Base-by-base conservation (phyloP, 2,797 vertebrate genomes). In the Xenops minutus region DNA sequence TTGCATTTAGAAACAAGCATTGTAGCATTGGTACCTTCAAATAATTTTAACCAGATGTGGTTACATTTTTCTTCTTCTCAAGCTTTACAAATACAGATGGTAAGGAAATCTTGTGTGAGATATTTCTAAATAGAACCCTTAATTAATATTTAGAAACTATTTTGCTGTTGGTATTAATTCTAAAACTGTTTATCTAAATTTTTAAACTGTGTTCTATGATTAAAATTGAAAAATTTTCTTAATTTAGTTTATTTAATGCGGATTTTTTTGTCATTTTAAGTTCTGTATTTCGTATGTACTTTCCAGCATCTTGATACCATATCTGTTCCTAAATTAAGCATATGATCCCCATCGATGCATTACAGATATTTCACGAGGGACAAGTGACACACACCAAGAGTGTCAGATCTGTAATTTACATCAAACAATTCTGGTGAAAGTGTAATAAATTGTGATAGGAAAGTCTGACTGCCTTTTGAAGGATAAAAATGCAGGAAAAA, bases 1-100 rank as follows among this genome's bases (percentile, higher is more conserved):
- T 36, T 93, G 92, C 95, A 78, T 94, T 97, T 95, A 79, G 21
- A 97, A 98, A 97, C 80, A 93, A 98, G 98, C 96, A 88, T 78
- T 62, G 67, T 89, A 95, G 52, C 81, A 49, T 78, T 94, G 78
- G 48, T 87, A 92, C 39, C 83, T 95, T 95, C 75, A 87, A 97
- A 96, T 86, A 86, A 56, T 88, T 95, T 93, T 93, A 96, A 89
- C 80, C 88, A 87, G 93, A 89, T 94, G 92, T 74, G 49, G 56
- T 88, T 95, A 76, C 29, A 52, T 92, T 94, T 97, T 96, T 87
- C 74, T 88, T 89, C 48, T 90, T 78, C 36, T 59, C 30, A 58
- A 34, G 68, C 41, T 90, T 89, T 85, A 27, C 26, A 88, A 93
- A 85, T 92, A 83, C 64, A 88, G 78, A 80, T 95, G 78, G 74